Conservation (phyloP, 1,140 invertebrate species). For the Hyphantria cunea region DNA sequence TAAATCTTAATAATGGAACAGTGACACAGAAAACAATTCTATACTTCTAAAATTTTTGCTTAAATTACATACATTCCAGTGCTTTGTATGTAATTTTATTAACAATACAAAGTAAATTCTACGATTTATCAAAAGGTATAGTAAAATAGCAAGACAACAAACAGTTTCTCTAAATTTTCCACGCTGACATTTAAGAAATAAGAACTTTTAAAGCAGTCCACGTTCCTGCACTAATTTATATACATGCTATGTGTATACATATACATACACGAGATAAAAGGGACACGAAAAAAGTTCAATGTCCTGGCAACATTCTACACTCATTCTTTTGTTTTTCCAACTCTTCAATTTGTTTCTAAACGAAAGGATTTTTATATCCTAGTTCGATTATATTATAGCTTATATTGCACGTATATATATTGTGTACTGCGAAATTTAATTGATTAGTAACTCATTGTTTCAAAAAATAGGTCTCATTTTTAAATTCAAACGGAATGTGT, state of each 20-base stretch:
- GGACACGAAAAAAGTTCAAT: constrained; percentile 8
- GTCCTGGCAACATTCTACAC: constrained; percentile 3
- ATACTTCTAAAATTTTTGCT: no score
- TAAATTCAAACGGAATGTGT: no score
- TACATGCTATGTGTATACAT: constrained; percentile 3
- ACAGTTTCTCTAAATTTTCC: background rate
- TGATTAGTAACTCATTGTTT: no score
- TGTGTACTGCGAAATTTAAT: no score
- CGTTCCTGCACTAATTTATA: background rate
- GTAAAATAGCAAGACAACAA: background rate
- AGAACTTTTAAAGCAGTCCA: background rate
- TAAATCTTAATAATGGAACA: background rate
- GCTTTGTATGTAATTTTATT: no score
- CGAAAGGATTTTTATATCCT: background rate
- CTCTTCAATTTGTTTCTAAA: no score
- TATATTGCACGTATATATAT: background rate
- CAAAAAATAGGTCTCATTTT: no score
- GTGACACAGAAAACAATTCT: no score
- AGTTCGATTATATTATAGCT: background rate
- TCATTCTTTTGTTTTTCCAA: constrained; percentile 13
- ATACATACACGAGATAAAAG: background rate
- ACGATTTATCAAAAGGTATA: background rate
- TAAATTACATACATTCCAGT: no score
- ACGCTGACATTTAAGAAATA: background rate
- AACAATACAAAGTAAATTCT: no score